Evolutionary conservation across 2,888 invertebrate genomes (phyloP).

Genomic region (Ennomos quercinarius): DNA sequence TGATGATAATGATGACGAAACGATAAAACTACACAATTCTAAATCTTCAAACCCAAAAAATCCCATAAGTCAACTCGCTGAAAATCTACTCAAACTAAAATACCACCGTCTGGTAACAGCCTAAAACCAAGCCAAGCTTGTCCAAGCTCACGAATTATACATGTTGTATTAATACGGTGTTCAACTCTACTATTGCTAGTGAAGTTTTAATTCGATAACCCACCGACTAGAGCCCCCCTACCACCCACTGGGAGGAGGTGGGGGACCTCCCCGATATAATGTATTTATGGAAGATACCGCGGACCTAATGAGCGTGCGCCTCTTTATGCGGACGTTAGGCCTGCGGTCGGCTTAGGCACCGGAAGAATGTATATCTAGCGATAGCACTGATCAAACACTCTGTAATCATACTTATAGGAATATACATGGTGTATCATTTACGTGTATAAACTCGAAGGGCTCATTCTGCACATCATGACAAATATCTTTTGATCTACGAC

Average conservation of each 20-base stretch:
- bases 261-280: slow-evolving; percentile 66
- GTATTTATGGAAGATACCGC: slow-evolving; percentile 84
- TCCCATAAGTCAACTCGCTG: neutral
- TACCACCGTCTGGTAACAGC: slow-evolving; percentile 52
- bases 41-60: neutral
- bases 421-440: neutral
- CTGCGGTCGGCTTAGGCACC: slow-evolving; percentile 47
- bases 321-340: slow-evolving; percentile 70
- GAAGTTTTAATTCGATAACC: slow-evolving; percentile 51
- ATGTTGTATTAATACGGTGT: slow-evolving; percentile 84
- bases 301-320: slow-evolving; percentile 81
- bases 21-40: too few species aligned
- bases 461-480: too few species aligned
- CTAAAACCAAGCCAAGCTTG: slow-evolving; percentile 56
- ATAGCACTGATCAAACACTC: slow-evolving; percentile 9
- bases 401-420: neutral
- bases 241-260: slow-evolving; percentile 27
- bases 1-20: too few species aligned
- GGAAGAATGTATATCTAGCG: slow-evolving; percentile 26
- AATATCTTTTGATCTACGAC: too few species aligned
- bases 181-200: slow-evolving; percentile 84
- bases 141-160: slow-evolving; percentile 83
- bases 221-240: slow-evolving; percentile 44
- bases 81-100: slow-evolving; percentile 24
- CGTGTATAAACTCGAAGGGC: too few species aligned